Conservation (phyloP, 1,140 invertebrate species). For the Diabrotica virgifera region DNA sequence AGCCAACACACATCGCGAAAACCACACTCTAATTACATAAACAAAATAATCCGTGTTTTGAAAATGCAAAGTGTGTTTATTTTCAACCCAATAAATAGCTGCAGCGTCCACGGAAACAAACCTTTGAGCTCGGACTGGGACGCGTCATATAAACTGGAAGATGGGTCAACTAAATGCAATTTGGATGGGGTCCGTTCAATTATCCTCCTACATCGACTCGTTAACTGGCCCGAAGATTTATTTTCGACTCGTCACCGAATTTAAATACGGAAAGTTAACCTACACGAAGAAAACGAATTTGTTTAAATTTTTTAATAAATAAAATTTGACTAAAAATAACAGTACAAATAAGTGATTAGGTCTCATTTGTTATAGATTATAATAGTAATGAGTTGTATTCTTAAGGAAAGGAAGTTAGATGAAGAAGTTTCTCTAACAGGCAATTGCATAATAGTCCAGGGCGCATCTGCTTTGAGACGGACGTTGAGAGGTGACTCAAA, state of each 20-base stretch:
- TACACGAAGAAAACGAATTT: background rate
- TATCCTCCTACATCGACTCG: slow-evolving; percentile 1
- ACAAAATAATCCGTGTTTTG: slow-evolving; percentile 32
- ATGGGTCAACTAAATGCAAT: slow-evolving; percentile 22
- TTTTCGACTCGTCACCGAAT: background rate
- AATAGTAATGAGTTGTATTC: no score
- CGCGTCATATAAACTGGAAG: slow-evolving; percentile 15
- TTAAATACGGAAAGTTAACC: background rate
- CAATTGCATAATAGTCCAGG: no score
- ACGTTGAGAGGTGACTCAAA: no score
- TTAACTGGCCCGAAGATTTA: background rate
- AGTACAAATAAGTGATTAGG: no score
- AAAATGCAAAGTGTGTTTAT: slow-evolving; percentile 29
- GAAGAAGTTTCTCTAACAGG: no score
- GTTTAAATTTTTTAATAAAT: background rate
- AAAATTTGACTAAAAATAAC: no score
- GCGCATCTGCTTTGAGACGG: no score
- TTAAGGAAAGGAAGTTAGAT: no score
- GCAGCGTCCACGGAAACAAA: slow-evolving; percentile 17
- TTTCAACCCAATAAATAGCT: slow-evolving; percentile 20
- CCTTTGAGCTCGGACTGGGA: background rate
- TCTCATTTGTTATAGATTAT: no score
- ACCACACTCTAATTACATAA: slow-evolving; percentile 16
- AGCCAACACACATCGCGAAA: background rate
- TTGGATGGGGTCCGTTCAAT: slow-evolving; percentile 9